Evolutionary conservation across 2,113 vertebrate genomes (phyloP).

Genomic region (Chauna torquata): DNA sequence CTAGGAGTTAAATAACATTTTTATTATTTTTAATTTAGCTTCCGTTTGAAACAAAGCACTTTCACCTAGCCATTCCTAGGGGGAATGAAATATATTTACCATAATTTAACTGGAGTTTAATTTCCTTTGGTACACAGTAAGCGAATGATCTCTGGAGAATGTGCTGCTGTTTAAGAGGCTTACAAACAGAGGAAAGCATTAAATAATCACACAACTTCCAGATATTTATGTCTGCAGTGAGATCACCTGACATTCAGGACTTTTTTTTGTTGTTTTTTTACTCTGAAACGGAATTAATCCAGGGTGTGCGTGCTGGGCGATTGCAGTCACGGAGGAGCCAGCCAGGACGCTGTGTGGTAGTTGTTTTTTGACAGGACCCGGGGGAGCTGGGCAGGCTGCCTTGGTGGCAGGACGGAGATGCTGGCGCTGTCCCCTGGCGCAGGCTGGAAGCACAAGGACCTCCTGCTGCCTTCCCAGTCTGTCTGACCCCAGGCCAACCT

Average conservation of each 20-base stretch:
- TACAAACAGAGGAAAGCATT: conserved; percentile 9
- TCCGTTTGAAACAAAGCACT: conserved; percentile 23
- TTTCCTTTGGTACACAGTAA: conserved; percentile 41
- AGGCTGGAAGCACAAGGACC: background rate
- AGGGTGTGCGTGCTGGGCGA: background rate
- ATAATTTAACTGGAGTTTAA: conserved; percentile 33
- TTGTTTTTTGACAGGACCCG: background rate
- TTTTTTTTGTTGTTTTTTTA: background rate
- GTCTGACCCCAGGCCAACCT: background rate
- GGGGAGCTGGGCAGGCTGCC: background rate
- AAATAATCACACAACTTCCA: conserved; percentile 28
- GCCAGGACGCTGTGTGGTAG: background rate
- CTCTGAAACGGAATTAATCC: background rate
- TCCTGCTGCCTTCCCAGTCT: background rate
- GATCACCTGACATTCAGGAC: background rate
- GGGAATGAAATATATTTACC: conserved; percentile 41
- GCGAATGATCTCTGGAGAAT: conserved; percentile 31
- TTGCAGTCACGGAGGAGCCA: background rate
- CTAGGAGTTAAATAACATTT: conserved; percentile 14
- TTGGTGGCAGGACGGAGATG: background rate
- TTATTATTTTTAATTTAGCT: background rate
- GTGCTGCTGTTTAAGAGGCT: conserved; percentile 30
- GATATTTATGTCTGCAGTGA: conserved; percentile 2
- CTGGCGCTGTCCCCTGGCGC: background rate
- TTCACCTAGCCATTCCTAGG: background rate